Base-by-base conservation (phyloP, 2,797 vertebrate genomes). In the Lateolabrax maculatus region DNA sequence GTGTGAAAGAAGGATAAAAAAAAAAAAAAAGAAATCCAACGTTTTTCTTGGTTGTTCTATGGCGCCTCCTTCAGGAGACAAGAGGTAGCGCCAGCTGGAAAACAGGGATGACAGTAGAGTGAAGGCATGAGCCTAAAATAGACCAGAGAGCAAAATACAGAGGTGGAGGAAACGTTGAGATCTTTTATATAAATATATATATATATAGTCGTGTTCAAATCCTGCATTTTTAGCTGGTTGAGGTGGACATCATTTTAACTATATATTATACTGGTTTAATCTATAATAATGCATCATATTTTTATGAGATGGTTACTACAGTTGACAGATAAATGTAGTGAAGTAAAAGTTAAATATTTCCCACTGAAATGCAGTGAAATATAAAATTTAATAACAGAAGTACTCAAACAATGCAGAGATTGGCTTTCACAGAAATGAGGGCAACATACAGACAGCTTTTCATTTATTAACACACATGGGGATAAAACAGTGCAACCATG, bases 21-120 rank as follows among this genome's bases (percentile, higher is more conserved):
- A 77, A 84, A 75, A 80, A 72, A 75, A 85, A 69, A 58, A 41
- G 13, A 53, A 52, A 77, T 31, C 23, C 1, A 31, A 61, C 37
- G n/a, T 72, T 79, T 75, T 76, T 64, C 51, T 53, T 48, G 16
- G 69, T 86, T 89, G 60, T 90, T 81, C 80, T 81, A 29, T 90
- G 85, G 91, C 94, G 94, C 95, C 95, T 41, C 93, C 94, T 87
- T 86, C 87, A 88, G 95, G 94, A 83, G 41, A 84, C n/a, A 52
- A 9, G 27, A 0, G 43, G 62, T 5, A 67, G 25, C 1, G 23
- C 8, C n/a, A 18, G 9, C 1, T 51, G 2, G 2, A n/a, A 23
- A 9, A 23, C 27, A 16, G 46, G 23, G 71, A 84, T 60, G 65
- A 49, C 67, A 72, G 44, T 0, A 6, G 25, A 53, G 56, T 27